Evolutionary conservation across 1,140 invertebrate species (phyloP), one percentile per base, ranked within the genome.

Genomic region (Leptopilina boulardi): DNA sequence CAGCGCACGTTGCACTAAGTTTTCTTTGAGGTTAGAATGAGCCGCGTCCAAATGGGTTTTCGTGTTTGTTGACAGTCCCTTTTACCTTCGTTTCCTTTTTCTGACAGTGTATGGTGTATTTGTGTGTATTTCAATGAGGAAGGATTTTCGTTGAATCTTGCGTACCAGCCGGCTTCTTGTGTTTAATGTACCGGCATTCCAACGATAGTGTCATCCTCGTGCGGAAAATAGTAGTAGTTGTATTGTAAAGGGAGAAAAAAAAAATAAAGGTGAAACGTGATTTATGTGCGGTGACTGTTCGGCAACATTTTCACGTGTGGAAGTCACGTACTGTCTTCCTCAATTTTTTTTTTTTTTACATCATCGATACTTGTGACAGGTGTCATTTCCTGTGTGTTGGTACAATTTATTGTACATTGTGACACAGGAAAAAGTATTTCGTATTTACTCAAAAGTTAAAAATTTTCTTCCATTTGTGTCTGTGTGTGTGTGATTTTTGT

Each of bases 311-410:
- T 66, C 11, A 15, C 21, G 59, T 66, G 59, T 66, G 59, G 59
- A 66, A 66, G 59, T 66, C 59, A 66, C 59, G 59, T 66, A 66
- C 47, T 51, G 56, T 66, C 56, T 66, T 66, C 56, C 56, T 8
- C 56, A 13, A 21, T 11, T 66, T 66, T 30, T 13, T 30, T 11
- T 66, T 66, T 30, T 13, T 30, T 10, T 30, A 15, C 11, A 30
- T 66, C 59, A 66, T 30, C 23, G 26, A 30, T 66, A 30, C 23
- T 66, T n/a, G 26, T 66, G 59, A 66, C 59, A 66, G 26, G 59
- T 66, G 59, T 66, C 59, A 23, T 30, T 66, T 66, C 59, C 13
- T 66, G 13, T n/a, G 23, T 66, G 59, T 23, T 1, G 21, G 59
- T n/a, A 30, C 21, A 23, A 66, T 15, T 66, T 30, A 6, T 30